Base-by-base conservation (phyloP, 2,888 invertebrate genomes). In the Capitulum mitella region DNA sequence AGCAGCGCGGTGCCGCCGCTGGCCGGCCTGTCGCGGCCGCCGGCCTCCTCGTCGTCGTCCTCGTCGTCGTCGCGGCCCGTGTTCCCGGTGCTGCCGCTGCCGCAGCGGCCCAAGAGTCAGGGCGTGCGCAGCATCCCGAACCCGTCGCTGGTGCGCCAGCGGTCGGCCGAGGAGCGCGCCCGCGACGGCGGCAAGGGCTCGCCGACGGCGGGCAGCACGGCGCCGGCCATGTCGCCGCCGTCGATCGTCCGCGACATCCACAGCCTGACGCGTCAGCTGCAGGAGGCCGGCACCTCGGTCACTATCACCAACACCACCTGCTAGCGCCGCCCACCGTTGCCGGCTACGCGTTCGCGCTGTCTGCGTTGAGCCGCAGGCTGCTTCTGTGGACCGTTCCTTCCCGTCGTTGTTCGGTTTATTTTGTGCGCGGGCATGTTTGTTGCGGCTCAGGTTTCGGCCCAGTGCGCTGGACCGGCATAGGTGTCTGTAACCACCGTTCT, bases 81-180 rank as follows among this genome's bases (percentile, higher is more conserved):
- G 37, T 70, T 70, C 26, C 70, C 70, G 40, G 70, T 70, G 37
- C 70, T 40, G 37, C 70, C 70, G 22, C 26, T 70, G 46, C 76
- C 76, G 12, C 76, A 76, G 76, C 46, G 76, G 34, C 76, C 76
- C 22, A 40, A 37, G 22, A 76, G 76, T 19, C 76, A 48, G 46
- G n/a, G 29, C 29, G 76, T 76, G 46, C 76, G 76, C 76, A 46
- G 46, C 46, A 76, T 76, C 46, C 76, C 76, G 29, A 76, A 76
- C 76, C 76, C 76, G 76, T 76, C 76, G 29, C 76, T 76, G 19
- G 29, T 76, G 46, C 46, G 43, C 0, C 76, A 76, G 76, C n/a
- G 76, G 16, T 76, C 76, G 22, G 37, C 70, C 12, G 70, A 70
- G 6, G 70, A 70, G 70, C 37, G 70, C 6, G 70, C 70, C 26